These are phyloP conservation scores for Penaeus vannamei DNA, from an alignment of 1,140 invertebrate species.

Conservation along the genomic window DNA sequence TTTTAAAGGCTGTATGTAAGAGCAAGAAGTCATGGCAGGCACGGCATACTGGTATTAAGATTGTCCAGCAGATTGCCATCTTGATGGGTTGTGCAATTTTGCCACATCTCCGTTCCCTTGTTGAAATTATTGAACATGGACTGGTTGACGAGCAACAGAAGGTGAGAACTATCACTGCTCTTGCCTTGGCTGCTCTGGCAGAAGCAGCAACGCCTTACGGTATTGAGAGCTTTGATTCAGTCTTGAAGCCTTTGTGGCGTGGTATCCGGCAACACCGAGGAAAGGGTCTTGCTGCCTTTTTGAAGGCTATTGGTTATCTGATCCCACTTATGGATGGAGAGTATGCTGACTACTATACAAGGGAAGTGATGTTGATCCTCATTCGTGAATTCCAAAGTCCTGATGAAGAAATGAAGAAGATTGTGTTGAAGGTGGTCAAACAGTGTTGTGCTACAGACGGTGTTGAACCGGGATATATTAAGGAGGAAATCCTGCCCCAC, in stretches of 20 bases:
- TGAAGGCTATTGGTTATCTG: constrained; percentile 99
- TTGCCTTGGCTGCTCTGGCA: constrained; percentile 97
- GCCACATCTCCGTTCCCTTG: constrained; percentile 96
- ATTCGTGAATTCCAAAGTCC: constrained; percentile 99
- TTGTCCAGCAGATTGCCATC: constrained; percentile 99
- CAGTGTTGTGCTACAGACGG: constrained; percentile 99
- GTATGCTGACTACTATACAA: constrained; percentile 99
- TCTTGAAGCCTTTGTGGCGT: constrained; percentile 99
- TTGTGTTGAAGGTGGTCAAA: constrained; percentile 99
- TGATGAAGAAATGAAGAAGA: constrained; percentile 99
- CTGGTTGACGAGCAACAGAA: constrained; percentile 83
- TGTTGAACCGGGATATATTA: constrained; percentile 99
- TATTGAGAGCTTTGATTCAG: constrained; percentile 99
- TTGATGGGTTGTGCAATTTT: constrained; percentile 99
- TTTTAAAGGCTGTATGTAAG: constrained; percentile 98
- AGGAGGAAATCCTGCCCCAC: constrained; percentile 98
- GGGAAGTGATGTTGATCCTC: constrained; percentile 99
- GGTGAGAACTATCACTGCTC: constrained; percentile 95
- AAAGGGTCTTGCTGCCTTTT: constrained; percentile 98
- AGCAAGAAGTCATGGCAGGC: constrained; percentile 99
- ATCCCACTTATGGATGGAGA: constrained; percentile 99
- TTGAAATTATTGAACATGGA: constrained; percentile 99
- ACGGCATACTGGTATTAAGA: constrained; percentile 99
- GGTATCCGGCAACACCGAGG: constrained; percentile 98
- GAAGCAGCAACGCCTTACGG: constrained; percentile 99